Percentiles rank a stretch among this genome's conserved stretches.
These are phyloP conservation scores for Allacma fusca DNA, from an alignment of 2,888 invertebrate species.

Conservation along the genomic window DNA sequence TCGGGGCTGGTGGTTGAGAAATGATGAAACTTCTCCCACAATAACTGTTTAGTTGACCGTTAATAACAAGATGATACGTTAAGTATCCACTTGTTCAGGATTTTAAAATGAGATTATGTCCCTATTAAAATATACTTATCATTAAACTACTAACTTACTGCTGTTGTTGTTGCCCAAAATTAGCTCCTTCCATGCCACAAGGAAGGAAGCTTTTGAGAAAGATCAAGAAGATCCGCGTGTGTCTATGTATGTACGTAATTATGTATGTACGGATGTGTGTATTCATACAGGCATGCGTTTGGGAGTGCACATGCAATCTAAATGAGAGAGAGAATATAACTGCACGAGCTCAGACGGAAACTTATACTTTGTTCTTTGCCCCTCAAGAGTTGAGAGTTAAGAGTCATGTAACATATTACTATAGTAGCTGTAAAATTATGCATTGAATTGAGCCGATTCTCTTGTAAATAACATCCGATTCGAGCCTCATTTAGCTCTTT, in stretches of 20 bases:
- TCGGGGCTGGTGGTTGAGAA: background rate
- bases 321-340: no score
- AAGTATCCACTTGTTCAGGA: background rate
- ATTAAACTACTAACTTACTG: background rate
- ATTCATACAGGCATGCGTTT: no score
- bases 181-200: background rate
- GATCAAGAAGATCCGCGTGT: constrained; percentile 12
- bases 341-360: no score
- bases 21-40: background rate
- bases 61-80: background rate
- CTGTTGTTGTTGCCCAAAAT: background rate
- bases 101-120: constrained; percentile 4
- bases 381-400: no score
- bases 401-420: background rate
- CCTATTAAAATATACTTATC: background rate
- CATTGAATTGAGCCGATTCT: constrained; percentile 17
- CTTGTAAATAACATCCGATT: constrained; percentile 21
- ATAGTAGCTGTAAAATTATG: constrained; percentile 26
- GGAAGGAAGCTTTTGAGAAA: background rate
- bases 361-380: no score
- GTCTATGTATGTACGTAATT: no score
- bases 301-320: background rate
- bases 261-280: no score
- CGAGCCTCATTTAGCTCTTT: constrained; percentile 22
- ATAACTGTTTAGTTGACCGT: background rate